Evolutionary conservation across 2,888 invertebrate genomes (phyloP).

Genomic region (Scotopteryx bipunctaria): DNA sequence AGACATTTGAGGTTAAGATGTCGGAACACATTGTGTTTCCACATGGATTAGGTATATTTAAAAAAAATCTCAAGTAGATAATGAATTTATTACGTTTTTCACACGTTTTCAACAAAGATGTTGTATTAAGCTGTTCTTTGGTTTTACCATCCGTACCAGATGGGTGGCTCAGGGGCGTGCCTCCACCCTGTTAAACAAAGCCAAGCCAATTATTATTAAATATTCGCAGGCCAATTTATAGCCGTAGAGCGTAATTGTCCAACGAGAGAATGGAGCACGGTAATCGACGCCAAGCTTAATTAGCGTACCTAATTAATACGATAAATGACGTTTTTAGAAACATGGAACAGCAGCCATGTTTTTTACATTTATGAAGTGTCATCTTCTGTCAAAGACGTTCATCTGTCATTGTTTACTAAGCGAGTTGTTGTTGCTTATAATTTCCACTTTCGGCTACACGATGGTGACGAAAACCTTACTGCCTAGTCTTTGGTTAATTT

Average conservation of each 20-base stretch:
- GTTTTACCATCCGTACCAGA: conserved; percentile 48
- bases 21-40: no score
- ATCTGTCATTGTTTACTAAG: no score
- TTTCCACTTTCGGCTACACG: no score
- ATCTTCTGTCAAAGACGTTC: no score
- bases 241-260: conserved; percentile 51
- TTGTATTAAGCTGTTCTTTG: neutral
- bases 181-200: conserved; percentile 74
- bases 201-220: conserved; percentile 76
- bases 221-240: conserved; percentile 60
- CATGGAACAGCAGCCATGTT: neutral
- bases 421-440: no score
- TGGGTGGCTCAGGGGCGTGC: conserved; percentile 33
- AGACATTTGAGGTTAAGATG: no score
- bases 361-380: neutral
- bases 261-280: conserved; percentile 61
- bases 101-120: no score
- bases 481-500: no score
- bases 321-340: conserved; percentile 32
- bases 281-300: conserved; percentile 66
- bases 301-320: conserved; percentile 60
- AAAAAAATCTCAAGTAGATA: no score
- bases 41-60: no score
- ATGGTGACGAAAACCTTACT: no score
- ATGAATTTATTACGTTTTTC: no score